These are phyloP conservation scores for Emberiza fucata DNA, from an alignment of 2,113 vertebrate species.

Conservation along the genomic window DNA sequence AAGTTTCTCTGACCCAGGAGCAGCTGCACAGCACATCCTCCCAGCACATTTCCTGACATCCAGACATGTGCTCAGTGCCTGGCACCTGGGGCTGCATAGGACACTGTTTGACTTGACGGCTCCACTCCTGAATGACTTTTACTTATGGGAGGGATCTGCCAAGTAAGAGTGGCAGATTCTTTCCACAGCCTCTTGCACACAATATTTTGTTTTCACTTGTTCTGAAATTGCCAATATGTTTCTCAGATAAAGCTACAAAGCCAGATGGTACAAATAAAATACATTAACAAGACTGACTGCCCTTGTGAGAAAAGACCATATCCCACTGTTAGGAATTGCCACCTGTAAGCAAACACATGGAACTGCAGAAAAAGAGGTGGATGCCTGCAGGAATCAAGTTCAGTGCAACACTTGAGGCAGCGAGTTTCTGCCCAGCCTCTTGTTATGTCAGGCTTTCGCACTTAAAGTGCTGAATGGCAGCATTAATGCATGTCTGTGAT, in stretches of 20 bases:
- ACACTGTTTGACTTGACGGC: background rate
- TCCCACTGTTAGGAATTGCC: background rate
- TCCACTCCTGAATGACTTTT: background rate
- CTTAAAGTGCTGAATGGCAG: background rate
- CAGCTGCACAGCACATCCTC: accelerated
- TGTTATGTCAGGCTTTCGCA: background rate
- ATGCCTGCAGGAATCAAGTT: background rate
- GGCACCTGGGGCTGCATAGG: background rate
- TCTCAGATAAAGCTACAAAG: background rate
- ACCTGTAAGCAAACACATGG: background rate
- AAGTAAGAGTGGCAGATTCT: background rate
- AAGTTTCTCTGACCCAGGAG: background rate
- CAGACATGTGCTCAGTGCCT: accelerated
- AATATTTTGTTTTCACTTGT: background rate
- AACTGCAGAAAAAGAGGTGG: background rate
- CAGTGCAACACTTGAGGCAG: background rate
- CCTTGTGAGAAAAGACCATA: background rate
- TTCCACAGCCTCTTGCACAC: background rate
- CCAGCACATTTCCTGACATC: background rate
- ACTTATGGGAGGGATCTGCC: background rate
- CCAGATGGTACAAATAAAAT: constrained; percentile 4
- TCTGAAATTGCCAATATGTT: background rate
- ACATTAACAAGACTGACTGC: background rate
- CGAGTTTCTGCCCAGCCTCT: background rate
- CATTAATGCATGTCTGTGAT: background rate